phyloP scores from a whole-genome alignment of 2,888 invertebrate species.

The Chrysolina oricalcia region DNA sequence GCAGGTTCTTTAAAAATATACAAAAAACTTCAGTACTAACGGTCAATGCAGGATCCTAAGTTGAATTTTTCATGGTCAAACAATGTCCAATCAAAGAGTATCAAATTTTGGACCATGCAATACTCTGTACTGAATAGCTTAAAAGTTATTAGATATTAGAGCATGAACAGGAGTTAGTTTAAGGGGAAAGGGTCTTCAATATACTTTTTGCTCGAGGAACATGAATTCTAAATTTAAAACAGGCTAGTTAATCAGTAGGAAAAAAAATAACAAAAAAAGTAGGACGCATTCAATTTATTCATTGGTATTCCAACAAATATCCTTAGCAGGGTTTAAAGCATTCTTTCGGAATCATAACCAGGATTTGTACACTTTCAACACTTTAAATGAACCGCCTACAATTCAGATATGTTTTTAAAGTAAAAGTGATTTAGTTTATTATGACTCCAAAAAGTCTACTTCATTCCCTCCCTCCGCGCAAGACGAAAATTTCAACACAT shows the following conservation, averaged over 20 bases:
- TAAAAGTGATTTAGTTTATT: not conserved
- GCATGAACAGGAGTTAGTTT: not conserved
- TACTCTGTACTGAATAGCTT: too few relatives aligned
- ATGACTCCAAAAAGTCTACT: not conserved
- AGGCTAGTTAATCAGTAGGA: conserved; percentile 58
- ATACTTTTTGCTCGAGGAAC: not conserved
- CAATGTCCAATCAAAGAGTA: too few relatives aligned
- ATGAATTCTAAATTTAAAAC: conserved; percentile 59
- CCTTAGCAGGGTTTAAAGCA: conserved; percentile 42
- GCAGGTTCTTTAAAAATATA: too few relatives aligned
- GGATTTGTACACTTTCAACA: conserved; percentile 31
- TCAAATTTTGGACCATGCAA: too few relatives aligned
- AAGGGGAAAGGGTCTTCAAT: not conserved
- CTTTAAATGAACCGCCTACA: conserved; percentile 26
- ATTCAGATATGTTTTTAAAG: not conserved
- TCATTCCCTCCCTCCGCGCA: not conserved
- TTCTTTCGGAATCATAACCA: conserved; percentile 33
- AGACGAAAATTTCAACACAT: not conserved
- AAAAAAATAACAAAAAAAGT: conserved; percentile 25
- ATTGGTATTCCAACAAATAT: conserved; percentile 36
- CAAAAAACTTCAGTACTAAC: too few relatives aligned
- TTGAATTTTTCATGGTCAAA: too few relatives aligned
- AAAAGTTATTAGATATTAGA: not conserved
- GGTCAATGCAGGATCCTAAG: too few relatives aligned
- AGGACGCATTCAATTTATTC: conserved; percentile 26